A percentile compares a stretch with the other conserved stretches of the same genome.
phyloP scores from a whole-genome alignment of 2,888 invertebrate species.

The Lasius fuliginosus region DNA sequence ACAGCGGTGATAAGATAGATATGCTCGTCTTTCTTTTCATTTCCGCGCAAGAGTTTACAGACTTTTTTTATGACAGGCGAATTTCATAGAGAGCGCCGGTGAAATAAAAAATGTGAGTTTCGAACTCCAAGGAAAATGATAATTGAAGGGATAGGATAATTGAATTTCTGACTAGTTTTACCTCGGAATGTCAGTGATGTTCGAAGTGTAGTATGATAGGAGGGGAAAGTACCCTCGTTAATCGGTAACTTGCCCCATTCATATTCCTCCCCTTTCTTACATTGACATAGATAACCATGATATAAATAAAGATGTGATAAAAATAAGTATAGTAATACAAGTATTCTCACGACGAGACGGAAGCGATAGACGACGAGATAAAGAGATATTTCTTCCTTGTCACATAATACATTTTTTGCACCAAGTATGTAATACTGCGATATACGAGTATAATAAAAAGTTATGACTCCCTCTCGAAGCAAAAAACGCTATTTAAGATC shows the following conservation, averaged over 20 bases:
- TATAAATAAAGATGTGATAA: constrained; percentile 38
- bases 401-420: constrained; percentile 21
- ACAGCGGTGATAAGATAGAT: constrained; percentile 19
- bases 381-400: constrained; percentile 17
- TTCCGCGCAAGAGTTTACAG: not conserved
- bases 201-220: not conserved
- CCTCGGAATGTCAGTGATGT: not conserved
- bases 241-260: constrained; percentile 5
- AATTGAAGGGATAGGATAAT: constrained; percentile 18
- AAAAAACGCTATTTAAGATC: constrained; percentile 28
- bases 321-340: constrained; percentile 40
- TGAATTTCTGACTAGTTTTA: constrained; percentile 22
- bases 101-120: constrained; percentile 26
- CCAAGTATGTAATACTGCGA: constrained; percentile 13
- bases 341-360: constrained; percentile 5
- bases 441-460: constrained; percentile 20
- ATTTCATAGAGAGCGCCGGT: not conserved
- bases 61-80: constrained; percentile 19
- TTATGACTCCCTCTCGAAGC: constrained; percentile 22
- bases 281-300: not conserved
- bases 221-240: not conserved
- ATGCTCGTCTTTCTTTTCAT: not conserved
- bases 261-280: not conserved
- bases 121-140: not conserved
- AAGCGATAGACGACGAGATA: constrained; percentile 21